Evolutionary conservation across 2,797 vertebrate species (phyloP).

Genomic region (Pseudochirops cupreus): DNA sequence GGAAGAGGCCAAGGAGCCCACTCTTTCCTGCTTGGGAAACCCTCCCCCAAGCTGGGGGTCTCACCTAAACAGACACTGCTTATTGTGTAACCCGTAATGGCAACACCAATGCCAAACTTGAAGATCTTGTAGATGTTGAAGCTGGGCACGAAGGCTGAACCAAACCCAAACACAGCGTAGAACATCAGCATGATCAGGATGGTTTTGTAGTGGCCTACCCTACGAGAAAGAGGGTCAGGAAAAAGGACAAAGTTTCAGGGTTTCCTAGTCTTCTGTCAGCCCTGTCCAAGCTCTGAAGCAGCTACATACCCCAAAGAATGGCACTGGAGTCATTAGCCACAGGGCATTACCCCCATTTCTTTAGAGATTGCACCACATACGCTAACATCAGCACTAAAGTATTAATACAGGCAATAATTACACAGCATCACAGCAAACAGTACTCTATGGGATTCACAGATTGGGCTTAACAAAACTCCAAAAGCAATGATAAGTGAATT

Average conservation of each 20-base stretch:
- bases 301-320: not conserved
- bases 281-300: not conserved
- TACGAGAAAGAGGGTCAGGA: slow-evolving; percentile 69
- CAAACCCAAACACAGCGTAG: slow-evolving; percentile 87
- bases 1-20: not conserved
- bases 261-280: accelerated
- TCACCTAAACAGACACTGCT: slow-evolving; percentile 89
- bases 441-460: not conserved
- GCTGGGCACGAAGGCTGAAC: slow-evolving; percentile 88
- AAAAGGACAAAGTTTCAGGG: not conserved
- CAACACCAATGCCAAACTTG: slow-evolving; percentile 87
- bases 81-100: slow-evolving; percentile 86
- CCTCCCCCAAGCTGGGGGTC: not conserved
- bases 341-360: not conserved
- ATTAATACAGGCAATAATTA: not conserved
- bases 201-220: slow-evolving; percentile 90
- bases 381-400: not conserved
- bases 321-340: not conserved
- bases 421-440: not conserved
- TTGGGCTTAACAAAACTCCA: not conserved
- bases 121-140: slow-evolving; percentile 90
- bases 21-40: not conserved
- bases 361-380: not conserved
- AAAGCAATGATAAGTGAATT: not conserved
- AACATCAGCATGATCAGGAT: slow-evolving; percentile 87